Conservation (phyloP, 2,113 vertebrate genomes). For the Megalops atlanticus region DNA sequence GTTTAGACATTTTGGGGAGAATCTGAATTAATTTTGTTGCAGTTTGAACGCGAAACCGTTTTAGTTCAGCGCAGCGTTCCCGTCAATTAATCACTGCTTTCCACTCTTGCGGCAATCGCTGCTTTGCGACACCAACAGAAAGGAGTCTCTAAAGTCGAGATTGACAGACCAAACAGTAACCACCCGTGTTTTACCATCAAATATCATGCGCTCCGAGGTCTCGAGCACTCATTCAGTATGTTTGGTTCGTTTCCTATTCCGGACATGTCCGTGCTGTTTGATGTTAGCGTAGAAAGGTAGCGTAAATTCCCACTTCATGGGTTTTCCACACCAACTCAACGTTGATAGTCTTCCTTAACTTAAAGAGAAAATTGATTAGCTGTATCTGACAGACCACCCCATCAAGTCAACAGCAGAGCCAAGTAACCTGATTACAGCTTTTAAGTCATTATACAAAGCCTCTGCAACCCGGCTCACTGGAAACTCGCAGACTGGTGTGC, state of each 20-base stretch:
- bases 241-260: not conserved
- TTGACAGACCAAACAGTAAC: not conserved
- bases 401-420: slow-evolving; percentile 2
- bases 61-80: not conserved
- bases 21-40: not conserved
- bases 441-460: not conserved
- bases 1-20: not conserved
- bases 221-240: not conserved
- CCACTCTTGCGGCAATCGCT: not conserved
- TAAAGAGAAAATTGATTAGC: not conserved
- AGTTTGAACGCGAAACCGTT: not conserved
- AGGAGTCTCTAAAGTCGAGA: not conserved
- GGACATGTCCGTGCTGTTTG: not conserved
- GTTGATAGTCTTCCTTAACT: not conserved
- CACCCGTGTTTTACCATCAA: not conserved
- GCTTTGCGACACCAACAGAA: not conserved
- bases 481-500: not conserved
- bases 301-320: not conserved
- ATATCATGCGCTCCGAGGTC: not conserved
- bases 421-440: not conserved
- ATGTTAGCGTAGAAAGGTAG: slow-evolving; percentile 4
- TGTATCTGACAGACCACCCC: not conserved
- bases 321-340: not conserved
- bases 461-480: not conserved
- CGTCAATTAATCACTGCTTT: not conserved